Percentiles rank a stretch among this genome's conserved stretches.
Evolutionary conservation across 64 coral and sea anemone genomes (phyloP).

Genomic region (Pocillopora verrucosa): DNA sequence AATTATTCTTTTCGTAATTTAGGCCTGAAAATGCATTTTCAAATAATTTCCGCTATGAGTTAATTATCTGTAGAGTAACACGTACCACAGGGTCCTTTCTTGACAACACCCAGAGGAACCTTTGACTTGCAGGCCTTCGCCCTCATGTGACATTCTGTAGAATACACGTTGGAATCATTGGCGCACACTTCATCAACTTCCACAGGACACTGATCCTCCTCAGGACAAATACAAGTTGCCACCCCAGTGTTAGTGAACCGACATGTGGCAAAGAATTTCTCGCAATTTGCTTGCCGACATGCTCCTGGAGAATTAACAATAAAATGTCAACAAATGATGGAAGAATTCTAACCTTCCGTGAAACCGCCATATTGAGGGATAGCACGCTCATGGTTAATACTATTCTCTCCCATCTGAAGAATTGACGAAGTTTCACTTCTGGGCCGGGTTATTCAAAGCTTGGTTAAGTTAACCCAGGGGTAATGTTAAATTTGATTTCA

Average conservation of each 20-base stretch:
- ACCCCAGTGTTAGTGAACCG: slow-evolving; percentile 5
- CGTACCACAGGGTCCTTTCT: slow-evolving; percentile 64
- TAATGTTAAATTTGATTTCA: too few relatives aligned
- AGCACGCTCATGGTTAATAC: too few relatives aligned
- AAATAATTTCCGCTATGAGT: neutral
- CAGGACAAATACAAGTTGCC: slow-evolving; percentile 60
- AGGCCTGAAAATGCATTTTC: too few relatives aligned
- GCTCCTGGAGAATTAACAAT: neutral
- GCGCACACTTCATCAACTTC: slow-evolving; percentile 47
- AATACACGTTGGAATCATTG: slow-evolving; percentile 43
- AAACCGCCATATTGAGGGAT: too few relatives aligned
- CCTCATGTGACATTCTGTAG: slow-evolving; percentile 65
- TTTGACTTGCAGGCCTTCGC: slow-evolving; percentile 34
- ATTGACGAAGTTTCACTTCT: too few relatives aligned
- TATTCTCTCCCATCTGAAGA: too few relatives aligned
- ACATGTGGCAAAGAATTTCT: slow-evolving; percentile 39
- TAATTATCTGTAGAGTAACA: neutral
- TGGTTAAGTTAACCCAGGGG: too few relatives aligned
- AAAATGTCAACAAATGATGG: too few relatives aligned
- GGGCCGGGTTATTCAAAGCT: too few relatives aligned
- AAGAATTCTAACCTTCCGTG: too few relatives aligned
- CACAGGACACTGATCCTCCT: slow-evolving; percentile 20
- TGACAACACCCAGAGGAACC: slow-evolving; percentile 23
- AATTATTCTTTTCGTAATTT: too few relatives aligned
- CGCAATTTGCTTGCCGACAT: slow-evolving; percentile 39